phyloP scores from a whole-genome alignment of 2,113 vertebrate species.

The Alethe diademata region DNA sequence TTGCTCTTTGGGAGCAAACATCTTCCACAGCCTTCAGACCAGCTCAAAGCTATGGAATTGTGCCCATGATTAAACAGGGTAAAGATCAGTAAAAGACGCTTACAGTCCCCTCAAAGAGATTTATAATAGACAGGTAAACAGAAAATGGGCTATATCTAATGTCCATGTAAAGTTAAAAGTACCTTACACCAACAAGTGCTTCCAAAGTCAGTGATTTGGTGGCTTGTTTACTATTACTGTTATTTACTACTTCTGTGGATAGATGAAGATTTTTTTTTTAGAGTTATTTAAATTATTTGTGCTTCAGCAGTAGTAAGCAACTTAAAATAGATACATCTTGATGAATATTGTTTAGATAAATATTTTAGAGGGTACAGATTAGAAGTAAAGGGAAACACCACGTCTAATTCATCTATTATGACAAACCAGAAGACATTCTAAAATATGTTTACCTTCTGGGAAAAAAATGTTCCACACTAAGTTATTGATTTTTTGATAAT shows the following conservation, averaged over 20 bases:
- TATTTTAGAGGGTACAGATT: slow-evolving; percentile 22
- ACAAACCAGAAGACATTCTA: not conserved
- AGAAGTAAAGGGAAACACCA: not conserved
- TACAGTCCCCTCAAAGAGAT: not conserved
- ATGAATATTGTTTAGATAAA: slow-evolving; percentile 2
- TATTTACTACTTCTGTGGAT: not conserved
- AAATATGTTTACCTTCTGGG: not conserved
- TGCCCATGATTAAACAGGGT: not conserved
- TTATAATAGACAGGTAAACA: not conserved
- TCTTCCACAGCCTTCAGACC: not conserved
- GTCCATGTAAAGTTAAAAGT: not conserved
- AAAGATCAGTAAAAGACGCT: not conserved
- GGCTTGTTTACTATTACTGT: not conserved
- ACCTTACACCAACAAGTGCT: not conserved
- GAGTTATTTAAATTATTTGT: not conserved
- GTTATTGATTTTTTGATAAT: not conserved
- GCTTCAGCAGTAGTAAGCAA: not conserved
- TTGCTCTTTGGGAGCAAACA: not conserved
- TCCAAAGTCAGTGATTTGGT: not conserved
- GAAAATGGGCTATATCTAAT: not conserved
- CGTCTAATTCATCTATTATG: not conserved
- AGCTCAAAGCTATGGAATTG: not conserved
- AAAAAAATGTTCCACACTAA: not conserved
- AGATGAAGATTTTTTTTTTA: not conserved
- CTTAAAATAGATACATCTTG: not conserved